Base-by-base conservation (phyloP, 2,113 vertebrate genomes). In the Sebastes schlegelii region DNA sequence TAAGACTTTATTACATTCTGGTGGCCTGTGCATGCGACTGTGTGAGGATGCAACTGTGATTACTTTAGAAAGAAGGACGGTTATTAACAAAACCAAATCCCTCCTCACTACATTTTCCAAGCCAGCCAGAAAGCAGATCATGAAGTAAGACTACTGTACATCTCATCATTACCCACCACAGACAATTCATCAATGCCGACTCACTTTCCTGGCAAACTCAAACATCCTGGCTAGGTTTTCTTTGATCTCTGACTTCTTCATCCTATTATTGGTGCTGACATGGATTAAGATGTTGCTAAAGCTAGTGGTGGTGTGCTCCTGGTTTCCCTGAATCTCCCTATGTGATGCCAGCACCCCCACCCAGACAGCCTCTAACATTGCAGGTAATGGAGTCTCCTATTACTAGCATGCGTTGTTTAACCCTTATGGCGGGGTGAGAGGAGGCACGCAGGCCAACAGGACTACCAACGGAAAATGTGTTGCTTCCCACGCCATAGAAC, bases 1-100 rank as follows among this genome's bases (percentile, higher is more conserved):
- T 4, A 8, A 48, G n/a, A 6, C 43, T 67, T 48, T 48, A 3
- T 5, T 2, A 13, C 13, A 34, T 61, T 14, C 6, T 34, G 6
- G 49, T 54, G 51, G 26, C 17, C n/a, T 70, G 49, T 19, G 17
- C 1, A 70, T 54, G 26, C 19, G 1, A 16, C 23, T 8, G 13
- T 40, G 12, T 16, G 7, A 34, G 14, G 26, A 62, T 40, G 13
- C 60, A 40, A 17, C 17, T n/a, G 49, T 54, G 16, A 40, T 54
- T 54, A n/a, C 26, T 34, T 68, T 26, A 2, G 9, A 60, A 11
- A 21, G 5, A 69, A 55, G 17, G 40, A 19, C 6, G n/a, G 19
- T 71, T 55, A 42, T 54, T 10, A 54, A 68, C 17, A 71, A 51
- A 58, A 57, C 34, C 19, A 66, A 61, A 49, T 40, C 16, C 57